Percentiles rank a stretch among this genome's conserved stretches.
Evolutionary conservation across 2,888 invertebrate genomes (phyloP).

Genomic region (Oscheius sp.): DNA sequence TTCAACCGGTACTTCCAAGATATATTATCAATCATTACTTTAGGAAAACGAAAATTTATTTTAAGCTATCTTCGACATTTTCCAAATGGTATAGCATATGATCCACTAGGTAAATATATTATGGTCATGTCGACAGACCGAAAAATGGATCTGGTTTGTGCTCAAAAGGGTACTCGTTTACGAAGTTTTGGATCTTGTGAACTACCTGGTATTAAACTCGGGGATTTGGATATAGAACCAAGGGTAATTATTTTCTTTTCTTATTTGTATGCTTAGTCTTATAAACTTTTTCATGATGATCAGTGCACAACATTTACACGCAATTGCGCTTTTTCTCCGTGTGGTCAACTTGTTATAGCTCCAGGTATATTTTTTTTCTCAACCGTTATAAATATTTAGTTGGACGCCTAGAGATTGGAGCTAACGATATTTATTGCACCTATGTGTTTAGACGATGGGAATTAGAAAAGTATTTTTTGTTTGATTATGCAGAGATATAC

Average conservation of each 20-base stretch:
- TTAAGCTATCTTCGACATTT: slow-evolving; percentile 59
- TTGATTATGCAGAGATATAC: too few relatives aligned
- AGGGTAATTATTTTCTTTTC: too few relatives aligned
- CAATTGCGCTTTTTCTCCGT: slow-evolving; percentile 87
- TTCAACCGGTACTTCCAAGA: slow-evolving; percentile 45
- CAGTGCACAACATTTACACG: slow-evolving; percentile 92
- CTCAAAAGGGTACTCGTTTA: slow-evolving; percentile 59
- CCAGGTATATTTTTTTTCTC: slow-evolving; percentile 76
- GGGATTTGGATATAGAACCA: slow-evolving; percentile 29
- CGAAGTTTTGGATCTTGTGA: slow-evolving; percentile 42
- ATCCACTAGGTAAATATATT: slow-evolving; percentile 65
- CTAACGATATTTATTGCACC: slow-evolving; percentile 75
- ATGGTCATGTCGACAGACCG: slow-evolving; percentile 66
- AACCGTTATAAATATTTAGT: slow-evolving; percentile 38
- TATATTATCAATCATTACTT: background rate
- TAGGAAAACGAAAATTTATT: slow-evolving; percentile 58
- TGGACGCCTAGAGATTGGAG: slow-evolving; percentile 65
- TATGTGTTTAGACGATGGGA: slow-evolving; percentile 76
- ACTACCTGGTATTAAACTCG: slow-evolving; percentile 27
- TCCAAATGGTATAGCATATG: slow-evolving; percentile 68
- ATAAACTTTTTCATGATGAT: slow-evolving; percentile 85
- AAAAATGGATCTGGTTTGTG: slow-evolving; percentile 64
- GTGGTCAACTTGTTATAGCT: slow-evolving; percentile 87
- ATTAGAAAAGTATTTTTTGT: slow-evolving; percentile 71
- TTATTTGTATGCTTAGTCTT: slow-evolving; percentile 34